Percentiles rank a stretch among this genome's conserved stretches.
Conservation (phyloP, 2,888 invertebrate genomes). For the Lypha dubia region DNA sequence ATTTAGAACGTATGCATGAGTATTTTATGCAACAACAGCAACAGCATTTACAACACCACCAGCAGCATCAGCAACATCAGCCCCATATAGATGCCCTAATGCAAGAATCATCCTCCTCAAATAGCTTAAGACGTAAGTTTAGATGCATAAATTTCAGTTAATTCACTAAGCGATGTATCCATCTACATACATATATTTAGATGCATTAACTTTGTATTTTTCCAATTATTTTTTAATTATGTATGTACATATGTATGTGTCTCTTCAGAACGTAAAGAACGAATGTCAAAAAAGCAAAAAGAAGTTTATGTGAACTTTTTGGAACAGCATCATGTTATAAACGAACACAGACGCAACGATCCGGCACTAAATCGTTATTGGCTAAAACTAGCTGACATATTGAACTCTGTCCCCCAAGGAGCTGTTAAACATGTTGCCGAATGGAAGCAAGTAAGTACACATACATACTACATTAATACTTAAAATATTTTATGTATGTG, state of each 20-base stretch:
- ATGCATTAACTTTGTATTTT: slow-evolving; percentile 35
- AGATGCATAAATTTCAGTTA: neutral
- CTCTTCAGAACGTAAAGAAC: slow-evolving; percentile 79
- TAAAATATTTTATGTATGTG: neutral
- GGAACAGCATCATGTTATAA: slow-evolving; percentile 80
- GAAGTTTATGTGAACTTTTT: slow-evolving; percentile 80
- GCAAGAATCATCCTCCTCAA: slow-evolving; percentile 77
- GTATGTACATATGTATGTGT: no score
- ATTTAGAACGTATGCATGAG: slow-evolving; percentile 75
- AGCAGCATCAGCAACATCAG: slow-evolving; percentile 75
- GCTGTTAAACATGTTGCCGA: slow-evolving; percentile 80
- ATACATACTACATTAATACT: no score
- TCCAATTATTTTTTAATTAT: slow-evolving; percentile 27
- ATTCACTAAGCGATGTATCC: neutral
- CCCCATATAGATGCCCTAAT: slow-evolving; percentile 78
- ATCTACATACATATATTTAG: slow-evolving; percentile 2
- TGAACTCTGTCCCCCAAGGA: slow-evolving; percentile 80
- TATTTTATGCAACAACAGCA: slow-evolving; percentile 79
- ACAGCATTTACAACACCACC: slow-evolving; percentile 75
- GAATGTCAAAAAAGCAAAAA: slow-evolving; percentile 81
- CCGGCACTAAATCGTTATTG: slow-evolving; percentile 79
- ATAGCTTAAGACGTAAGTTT: slow-evolving; percentile 79
- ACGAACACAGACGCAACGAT: slow-evolving; percentile 80
- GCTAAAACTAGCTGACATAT: slow-evolving; percentile 79
- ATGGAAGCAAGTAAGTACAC: slow-evolving; percentile 76